Evolutionary conservation across 2,113 vertebrate species (phyloP).

Genomic region (Carassius gibelio): DNA sequence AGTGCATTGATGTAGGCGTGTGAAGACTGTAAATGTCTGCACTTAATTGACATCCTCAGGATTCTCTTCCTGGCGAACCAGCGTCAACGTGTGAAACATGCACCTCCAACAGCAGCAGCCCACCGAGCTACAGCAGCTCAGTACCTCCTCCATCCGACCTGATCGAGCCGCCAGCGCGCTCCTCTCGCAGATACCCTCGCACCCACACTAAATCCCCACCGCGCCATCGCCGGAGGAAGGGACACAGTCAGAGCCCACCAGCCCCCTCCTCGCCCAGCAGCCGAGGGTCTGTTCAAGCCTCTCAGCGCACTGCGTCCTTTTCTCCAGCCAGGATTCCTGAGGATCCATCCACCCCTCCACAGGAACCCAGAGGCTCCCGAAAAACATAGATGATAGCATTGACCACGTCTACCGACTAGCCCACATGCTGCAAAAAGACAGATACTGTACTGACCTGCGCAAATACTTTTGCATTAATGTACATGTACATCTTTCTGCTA

Average conservation of each 20-base stretch:
- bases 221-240: constrained; percentile 66
- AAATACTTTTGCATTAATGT: constrained; percentile 26
- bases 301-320: constrained; percentile 63
- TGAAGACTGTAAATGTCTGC: constrained; percentile 20
- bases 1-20: constrained; percentile 27
- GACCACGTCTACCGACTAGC: not conserved
- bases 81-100: constrained; percentile 74
- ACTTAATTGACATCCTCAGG: constrained; percentile 68
- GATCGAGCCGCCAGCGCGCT: constrained; percentile 66
- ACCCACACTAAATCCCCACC: constrained; percentile 70
- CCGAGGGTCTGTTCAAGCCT: constrained; percentile 62
- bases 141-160: constrained; percentile 63
- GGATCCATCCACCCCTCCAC: constrained; percentile 57
- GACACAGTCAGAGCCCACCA: constrained; percentile 59
- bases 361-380: constrained; percentile 37
- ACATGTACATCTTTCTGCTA: not conserved
- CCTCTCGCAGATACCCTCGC: constrained; percentile 73
- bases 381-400: constrained; percentile 22
- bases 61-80: constrained; percentile 74
- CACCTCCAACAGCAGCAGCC: constrained; percentile 69
- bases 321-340: constrained; percentile 69
- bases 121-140: constrained; percentile 73
- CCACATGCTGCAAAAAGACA: constrained; percentile 43
- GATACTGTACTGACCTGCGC: constrained; percentile 27
- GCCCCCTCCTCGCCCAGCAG: constrained; percentile 65